A percentile compares a stretch with the other conserved stretches of the same genome.
Evolutionary conservation across 2,113 vertebrate genomes (phyloP).

Genomic region (Panurus biarmicus): DNA sequence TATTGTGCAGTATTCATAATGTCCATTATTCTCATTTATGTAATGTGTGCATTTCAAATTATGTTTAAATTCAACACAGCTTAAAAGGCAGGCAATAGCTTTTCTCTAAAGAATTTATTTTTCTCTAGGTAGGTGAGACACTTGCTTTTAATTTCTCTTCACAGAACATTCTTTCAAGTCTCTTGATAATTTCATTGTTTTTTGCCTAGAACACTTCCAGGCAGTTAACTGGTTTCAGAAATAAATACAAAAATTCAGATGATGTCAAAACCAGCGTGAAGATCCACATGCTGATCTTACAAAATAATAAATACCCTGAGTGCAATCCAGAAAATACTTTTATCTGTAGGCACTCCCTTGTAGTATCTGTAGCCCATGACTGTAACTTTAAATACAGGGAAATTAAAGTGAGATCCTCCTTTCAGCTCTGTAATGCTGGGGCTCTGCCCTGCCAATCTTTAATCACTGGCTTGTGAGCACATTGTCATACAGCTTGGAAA

Average conservation of each 20-base stretch:
- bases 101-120: background rate
- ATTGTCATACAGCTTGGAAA: background rate
- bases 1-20: background rate
- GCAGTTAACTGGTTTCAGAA: background rate
- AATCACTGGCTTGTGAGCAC: background rate
- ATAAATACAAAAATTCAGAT: background rate
- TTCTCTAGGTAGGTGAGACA: background rate
- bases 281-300: rapidly evolving
- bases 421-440: background rate
- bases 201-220: background rate
- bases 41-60: background rate
- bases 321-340: background rate
- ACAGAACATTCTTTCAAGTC: background rate
- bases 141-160: background rate
- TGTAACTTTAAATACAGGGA: background rate
- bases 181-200: background rate
- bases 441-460: background rate
- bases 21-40: background rate
- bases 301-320: background rate
- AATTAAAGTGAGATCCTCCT: background rate
- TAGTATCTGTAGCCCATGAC: rapidly evolving
- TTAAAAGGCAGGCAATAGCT: background rate
- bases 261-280: background rate
- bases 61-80: background rate
- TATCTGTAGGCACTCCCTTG: background rate